These are phyloP conservation scores for Prolemur simus DNA, from an alignment of 2,113 vertebrate genomes.

Conservation along the genomic window DNA sequence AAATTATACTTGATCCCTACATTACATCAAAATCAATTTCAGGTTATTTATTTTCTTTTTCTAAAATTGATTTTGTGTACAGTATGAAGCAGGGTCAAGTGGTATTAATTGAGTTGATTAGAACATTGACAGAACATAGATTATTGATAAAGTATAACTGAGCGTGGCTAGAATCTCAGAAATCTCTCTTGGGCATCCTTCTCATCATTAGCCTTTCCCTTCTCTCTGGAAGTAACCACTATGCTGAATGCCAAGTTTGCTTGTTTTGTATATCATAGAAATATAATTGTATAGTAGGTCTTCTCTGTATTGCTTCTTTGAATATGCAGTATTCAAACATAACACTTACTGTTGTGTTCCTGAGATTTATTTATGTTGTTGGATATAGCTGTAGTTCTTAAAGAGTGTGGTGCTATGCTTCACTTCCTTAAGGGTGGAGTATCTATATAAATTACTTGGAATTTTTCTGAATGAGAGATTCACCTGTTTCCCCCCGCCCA, in stretches of 20 bases:
- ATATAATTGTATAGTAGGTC: not conserved
- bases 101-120: not conserved
- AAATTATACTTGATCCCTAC: not conserved
- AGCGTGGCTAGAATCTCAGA: not conserved
- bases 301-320: not conserved
- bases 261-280: not conserved
- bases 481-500: not conserved
- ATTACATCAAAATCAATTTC: not conserved
- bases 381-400: not conserved
- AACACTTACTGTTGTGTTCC: not conserved
- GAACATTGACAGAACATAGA: not conserved
- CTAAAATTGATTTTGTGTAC: not conserved
- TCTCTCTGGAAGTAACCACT: not conserved
- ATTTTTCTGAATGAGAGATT: not conserved
- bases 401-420: not conserved
- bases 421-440: not conserved
- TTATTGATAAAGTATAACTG: not conserved
- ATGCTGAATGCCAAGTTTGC: not conserved
- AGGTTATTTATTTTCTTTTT: not conserved
- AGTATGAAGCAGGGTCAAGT: not conserved
- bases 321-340: not conserved
- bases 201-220: not conserved
- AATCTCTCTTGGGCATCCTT: not conserved
- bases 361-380: not conserved
- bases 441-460: not conserved